A percentile compares a stretch with the other conserved stretches of the same genome.
These are phyloP conservation scores for Dione juno DNA, from an alignment of 2,888 invertebrate species.

Conservation along the genomic window DNA sequence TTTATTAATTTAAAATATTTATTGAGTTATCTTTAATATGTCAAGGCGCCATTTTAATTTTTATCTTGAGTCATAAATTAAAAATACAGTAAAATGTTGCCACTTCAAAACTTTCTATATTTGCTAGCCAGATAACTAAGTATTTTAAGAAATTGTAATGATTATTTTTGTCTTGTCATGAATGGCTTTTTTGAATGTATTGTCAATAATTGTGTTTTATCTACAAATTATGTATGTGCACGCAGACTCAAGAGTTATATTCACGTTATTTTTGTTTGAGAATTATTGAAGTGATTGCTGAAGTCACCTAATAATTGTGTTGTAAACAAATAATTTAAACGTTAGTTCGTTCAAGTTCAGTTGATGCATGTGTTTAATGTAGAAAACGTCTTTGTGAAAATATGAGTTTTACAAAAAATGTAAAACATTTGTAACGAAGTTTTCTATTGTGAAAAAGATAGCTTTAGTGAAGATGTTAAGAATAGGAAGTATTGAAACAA, in stretches of 20 bases:
- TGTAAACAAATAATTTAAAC: neutral
- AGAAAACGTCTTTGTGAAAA: neutral
- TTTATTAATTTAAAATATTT: neutral
- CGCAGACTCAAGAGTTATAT: neutral
- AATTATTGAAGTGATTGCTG: neutral
- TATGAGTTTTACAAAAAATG: slow-evolving; percentile 4
- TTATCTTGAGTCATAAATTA: slow-evolving; percentile 10
- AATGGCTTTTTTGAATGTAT: neutral
- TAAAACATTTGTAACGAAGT: slow-evolving; percentile 9
- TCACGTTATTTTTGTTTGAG: neutral
- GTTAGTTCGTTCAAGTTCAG: neutral
- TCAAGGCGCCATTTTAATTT: slow-evolving; percentile 27
- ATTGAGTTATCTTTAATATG: slow-evolving; percentile 14
- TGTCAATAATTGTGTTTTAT: neutral
- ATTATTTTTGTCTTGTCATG: slow-evolving; percentile 17
- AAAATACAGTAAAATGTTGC: slow-evolving; percentile 18
- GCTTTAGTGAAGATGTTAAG: neutral
- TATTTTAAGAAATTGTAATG: neutral
- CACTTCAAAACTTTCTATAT: neutral
- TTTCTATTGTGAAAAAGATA: slow-evolving; percentile 14
- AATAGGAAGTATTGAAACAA: neutral
- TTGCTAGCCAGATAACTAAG: neutral
- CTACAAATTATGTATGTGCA: slow-evolving; percentile 8
- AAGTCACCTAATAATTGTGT: slow-evolving; percentile 1
- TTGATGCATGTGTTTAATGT: neutral